These are phyloP conservation scores for Sorex fumeus DNA, from an alignment of 2,113 vertebrate species.

Conservation along the genomic window DNA sequence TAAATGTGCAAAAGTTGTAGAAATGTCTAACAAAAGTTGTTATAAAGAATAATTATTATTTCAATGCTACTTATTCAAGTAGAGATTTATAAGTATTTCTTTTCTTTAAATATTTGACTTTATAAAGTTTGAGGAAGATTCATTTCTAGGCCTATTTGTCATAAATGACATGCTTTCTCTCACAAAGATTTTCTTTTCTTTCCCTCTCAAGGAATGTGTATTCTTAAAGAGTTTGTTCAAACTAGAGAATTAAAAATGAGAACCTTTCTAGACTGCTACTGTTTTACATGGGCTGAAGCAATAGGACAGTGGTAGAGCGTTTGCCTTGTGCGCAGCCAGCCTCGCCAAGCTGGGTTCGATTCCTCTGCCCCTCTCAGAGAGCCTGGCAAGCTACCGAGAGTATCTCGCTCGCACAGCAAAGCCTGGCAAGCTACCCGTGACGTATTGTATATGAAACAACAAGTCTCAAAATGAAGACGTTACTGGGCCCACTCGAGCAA, in stretches of 20 bases:
- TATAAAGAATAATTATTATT: background rate
- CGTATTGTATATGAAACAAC: too few species aligned
- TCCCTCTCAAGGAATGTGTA: background rate
- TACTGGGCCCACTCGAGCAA: too few species aligned
- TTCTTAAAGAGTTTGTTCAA: background rate
- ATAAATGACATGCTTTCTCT: background rate
- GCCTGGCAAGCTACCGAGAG: too few species aligned
- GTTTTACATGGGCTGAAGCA: too few species aligned
- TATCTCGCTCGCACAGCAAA: too few species aligned
- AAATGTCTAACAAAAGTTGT: background rate
- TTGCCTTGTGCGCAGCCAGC: too few species aligned
- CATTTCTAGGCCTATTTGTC: background rate
- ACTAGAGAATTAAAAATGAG: background rate
- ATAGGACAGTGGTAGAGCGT: too few species aligned
- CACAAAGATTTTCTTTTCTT: background rate
- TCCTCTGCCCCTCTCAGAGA: too few species aligned
- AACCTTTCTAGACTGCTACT: background rate
- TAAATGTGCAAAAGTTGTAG: background rate
- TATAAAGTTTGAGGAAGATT: background rate
- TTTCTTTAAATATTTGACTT: conserved; percentile 9
- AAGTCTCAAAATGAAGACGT: too few species aligned
- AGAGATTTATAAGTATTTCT: background rate
- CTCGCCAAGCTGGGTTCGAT: too few species aligned
- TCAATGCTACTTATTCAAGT: background rate
- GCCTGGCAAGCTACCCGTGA: too few species aligned